Percentiles rank a stretch among this genome's conserved stretches.
These are phyloP conservation scores for Daboia siamensis DNA, from an alignment of 2,113 vertebrate species.

Conservation along the genomic window DNA sequence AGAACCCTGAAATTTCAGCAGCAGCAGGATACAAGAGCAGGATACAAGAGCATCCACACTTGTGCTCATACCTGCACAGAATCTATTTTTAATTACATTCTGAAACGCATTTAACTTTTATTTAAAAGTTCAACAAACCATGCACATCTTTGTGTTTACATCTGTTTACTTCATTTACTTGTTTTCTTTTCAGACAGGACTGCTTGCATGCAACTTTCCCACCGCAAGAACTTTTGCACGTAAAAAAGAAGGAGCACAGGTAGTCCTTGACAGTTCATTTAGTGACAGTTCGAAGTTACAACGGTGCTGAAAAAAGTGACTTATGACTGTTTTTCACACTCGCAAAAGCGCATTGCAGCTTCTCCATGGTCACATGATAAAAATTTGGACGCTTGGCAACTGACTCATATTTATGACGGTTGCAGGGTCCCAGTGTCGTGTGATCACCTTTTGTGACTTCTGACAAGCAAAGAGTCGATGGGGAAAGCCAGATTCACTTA, in stretches of 20 bases:
- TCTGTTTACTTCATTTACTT: not conserved
- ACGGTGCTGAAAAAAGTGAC: not conserved
- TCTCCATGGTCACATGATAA: not conserved
- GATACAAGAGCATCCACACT: not conserved
- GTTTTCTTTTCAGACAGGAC: not conserved
- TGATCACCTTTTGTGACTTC: not conserved
- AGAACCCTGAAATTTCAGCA: not conserved
- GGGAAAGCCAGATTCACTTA: not conserved
- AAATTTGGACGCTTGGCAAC: not conserved
- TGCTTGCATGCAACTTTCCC: not conserved
- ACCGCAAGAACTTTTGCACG: no score
- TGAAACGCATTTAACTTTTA: not conserved
- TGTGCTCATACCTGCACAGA: not conserved
- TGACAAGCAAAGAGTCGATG: not conserved
- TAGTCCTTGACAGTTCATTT: no score
- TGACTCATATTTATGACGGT: not conserved
- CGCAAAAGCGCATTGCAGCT: not conserved
- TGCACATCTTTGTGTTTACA: not conserved
- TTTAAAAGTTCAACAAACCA: not conserved
- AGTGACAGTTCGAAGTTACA: not conserved
- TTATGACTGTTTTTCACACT: not conserved
- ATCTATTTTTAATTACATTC: not conserved
- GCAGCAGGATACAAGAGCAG: not conserved
- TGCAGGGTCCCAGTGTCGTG: not conserved
- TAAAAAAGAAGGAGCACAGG: no score